Base-by-base conservation (phyloP, 1,140 invertebrate species). In the Papilio polytes region DNA sequence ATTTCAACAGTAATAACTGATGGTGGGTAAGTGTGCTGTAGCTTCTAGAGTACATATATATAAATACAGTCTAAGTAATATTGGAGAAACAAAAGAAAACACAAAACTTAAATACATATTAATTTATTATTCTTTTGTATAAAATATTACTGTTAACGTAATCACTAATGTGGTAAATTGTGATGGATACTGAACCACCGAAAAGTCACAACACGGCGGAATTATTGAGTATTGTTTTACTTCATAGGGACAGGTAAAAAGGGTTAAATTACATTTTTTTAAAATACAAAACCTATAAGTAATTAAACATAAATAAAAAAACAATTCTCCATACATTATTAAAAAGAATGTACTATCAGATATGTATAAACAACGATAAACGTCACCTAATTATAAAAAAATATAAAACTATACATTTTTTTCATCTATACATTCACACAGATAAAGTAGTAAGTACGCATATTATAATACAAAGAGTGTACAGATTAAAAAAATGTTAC, bases 151-250 rank as follows among this genome's bases (percentile, higher is more conserved):
- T 88, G 86, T 90, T 89, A 88, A 88, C 83, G 81, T 91, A 91
- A 89, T 92, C 86, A 89, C 89, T 92, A 90, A 89, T 84, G 89
- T 91, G 90, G 91, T 93, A 89, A 80, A 89, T 91, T 93, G 92
- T 92, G 92, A 94, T 94, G 92, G 88, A 91, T 85, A 87, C 86
- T 83, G 84, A 70, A 89, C 89, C 87, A 91, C 88, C 86, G 74
- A 83, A 80, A 78, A 63, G 53, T 78, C 77, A 78, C 77, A 78
- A 63, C 77, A 46, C 56, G 83, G 82, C 84, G 83, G 85, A 89
- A 88, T 85, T 76, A 84, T 84, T 86, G 88, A 92, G 87, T 91
- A 90, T 91, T 89, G 80, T 73, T 83, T 76, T 76, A 78, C 66
- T 44, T 80, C 77, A 80, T 48, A 82, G 63, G 79, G 59, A 80